A percentile compares a stretch with the other conserved stretches of the same genome.
Conservation (phyloP, 1,140 invertebrate species). For the Wiebesia pumilae region DNA sequence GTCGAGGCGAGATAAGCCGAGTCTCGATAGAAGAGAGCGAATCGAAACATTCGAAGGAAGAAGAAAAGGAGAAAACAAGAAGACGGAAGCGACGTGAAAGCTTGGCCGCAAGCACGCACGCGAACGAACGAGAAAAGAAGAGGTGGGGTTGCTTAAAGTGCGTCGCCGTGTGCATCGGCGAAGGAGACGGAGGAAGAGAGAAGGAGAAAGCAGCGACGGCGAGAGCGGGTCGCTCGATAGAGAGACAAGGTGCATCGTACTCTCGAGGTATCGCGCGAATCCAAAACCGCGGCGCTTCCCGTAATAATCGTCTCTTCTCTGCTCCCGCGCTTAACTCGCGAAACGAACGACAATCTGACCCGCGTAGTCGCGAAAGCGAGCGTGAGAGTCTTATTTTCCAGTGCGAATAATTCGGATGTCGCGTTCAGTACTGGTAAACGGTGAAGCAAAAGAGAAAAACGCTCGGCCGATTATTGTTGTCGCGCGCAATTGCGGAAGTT, state of each 20-base stretch:
- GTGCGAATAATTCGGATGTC: not conserved
- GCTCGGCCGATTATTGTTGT: not conserved
- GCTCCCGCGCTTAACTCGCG: not conserved
- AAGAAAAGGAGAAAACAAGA: not conserved
- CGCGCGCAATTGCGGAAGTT: not conserved
- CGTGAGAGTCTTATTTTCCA: not conserved
- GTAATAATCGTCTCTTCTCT: not conserved
- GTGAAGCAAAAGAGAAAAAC: not conserved
- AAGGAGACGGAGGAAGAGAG: slow-evolving; percentile 18
- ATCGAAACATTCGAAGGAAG: not conserved
- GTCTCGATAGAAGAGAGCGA: not conserved
- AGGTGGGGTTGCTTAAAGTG: slow-evolving; percentile 51
- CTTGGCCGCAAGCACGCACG: slow-evolving; percentile 55
- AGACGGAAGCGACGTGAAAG: slow-evolving; percentile 30
- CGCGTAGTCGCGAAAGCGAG: not conserved
- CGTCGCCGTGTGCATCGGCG: slow-evolving; percentile 33
- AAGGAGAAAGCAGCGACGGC: not conserved
- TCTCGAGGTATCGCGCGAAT: not conserved
- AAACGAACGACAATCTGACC: not conserved
- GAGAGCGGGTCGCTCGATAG: not conserved
- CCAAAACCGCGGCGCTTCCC: not conserved
- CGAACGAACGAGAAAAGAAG: slow-evolving; percentile 55
- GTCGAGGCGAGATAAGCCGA: not conserved
- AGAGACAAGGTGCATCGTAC: slow-evolving; percentile 43
- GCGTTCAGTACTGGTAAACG: not conserved